Evolutionary conservation across 1,140 invertebrate species (phyloP).

Genomic region (Diabrotica virgifera): DNA sequence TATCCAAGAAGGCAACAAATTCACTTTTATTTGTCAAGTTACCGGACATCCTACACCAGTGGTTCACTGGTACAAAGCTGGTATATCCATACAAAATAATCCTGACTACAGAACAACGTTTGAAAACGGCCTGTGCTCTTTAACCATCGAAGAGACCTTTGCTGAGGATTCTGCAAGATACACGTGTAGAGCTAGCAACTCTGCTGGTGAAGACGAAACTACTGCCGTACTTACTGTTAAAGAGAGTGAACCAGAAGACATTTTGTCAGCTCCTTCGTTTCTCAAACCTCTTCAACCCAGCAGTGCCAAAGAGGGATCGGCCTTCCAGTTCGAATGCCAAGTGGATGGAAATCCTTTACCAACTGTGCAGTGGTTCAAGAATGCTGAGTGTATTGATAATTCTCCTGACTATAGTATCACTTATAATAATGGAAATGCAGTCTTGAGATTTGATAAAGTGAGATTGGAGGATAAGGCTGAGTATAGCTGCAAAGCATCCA

Average conservation of each 20-base stretch:
- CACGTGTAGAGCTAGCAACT: conserved; percentile 69
- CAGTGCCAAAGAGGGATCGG: conserved; percentile 61
- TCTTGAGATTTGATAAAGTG: conserved; percentile 61
- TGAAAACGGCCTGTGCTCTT: conserved; percentile 70
- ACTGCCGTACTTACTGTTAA: conserved; percentile 72
- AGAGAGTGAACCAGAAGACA: conserved; percentile 65
- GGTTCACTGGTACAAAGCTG: conserved; percentile 73
- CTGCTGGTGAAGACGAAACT: conserved; percentile 67
- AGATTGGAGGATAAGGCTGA: conserved; percentile 58
- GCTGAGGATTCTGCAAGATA: conserved; percentile 79
- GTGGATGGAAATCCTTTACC: conserved; percentile 74
- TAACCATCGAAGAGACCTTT: conserved; percentile 69
- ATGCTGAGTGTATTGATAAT: conserved; percentile 69
- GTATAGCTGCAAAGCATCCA: conserved; percentile 68
- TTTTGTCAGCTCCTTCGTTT: conserved; percentile 64
- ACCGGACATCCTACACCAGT: conserved; percentile 77
- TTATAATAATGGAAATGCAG: conserved; percentile 63
- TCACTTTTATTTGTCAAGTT: conserved; percentile 48
- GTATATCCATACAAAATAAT: conserved; percentile 54
- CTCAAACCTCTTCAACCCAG: conserved; percentile 61
- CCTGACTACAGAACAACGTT: conserved; percentile 58
- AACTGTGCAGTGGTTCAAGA: conserved; percentile 77
- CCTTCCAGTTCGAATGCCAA: conserved; percentile 67
- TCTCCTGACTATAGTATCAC: conserved; percentile 67
- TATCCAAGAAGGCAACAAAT: conserved; percentile 63